These are phyloP conservation scores for Lithophane socia DNA, from an alignment of 2,888 invertebrate species.

Conservation along the genomic window DNA sequence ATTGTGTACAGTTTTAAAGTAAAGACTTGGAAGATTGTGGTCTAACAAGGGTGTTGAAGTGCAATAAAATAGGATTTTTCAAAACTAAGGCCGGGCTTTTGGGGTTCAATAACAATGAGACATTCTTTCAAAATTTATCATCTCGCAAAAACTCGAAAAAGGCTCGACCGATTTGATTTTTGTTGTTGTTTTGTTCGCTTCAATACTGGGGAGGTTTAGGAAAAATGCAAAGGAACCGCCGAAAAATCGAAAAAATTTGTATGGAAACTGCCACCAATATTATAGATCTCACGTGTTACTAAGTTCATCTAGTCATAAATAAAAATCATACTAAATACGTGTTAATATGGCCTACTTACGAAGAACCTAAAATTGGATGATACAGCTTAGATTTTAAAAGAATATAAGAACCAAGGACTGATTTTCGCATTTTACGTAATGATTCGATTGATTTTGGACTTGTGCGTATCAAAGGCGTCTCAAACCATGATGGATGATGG, in stretches of 20 bases:
- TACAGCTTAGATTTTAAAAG: neutral
- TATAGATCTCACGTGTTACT: too few species aligned
- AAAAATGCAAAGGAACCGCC: too few species aligned
- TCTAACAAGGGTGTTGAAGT: neutral
- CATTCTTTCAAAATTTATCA: too few species aligned
- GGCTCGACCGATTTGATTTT: too few species aligned
- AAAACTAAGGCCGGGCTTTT: too few species aligned
- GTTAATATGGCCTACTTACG: neutral
- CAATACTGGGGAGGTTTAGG: too few species aligned
- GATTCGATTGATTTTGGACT: neutral
- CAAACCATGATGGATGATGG: neutral
- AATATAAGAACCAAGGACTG: neutral
- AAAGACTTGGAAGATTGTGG: neutral
- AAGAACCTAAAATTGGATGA: neutral
- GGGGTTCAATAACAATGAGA: too few species aligned
- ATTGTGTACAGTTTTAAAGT: neutral
- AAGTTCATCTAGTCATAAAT: neutral
- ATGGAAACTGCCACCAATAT: too few species aligned
- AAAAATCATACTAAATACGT: neutral
- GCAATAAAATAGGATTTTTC: neutral
- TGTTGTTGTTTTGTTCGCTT: too few species aligned
- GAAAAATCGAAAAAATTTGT: too few species aligned
- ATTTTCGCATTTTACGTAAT: neutral
- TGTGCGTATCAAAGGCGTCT: neutral
- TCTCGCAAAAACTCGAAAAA: too few species aligned